These are phyloP conservation scores for Tyto alba DNA, from an alignment of 2,113 vertebrate species.

Conservation along the genomic window DNA sequence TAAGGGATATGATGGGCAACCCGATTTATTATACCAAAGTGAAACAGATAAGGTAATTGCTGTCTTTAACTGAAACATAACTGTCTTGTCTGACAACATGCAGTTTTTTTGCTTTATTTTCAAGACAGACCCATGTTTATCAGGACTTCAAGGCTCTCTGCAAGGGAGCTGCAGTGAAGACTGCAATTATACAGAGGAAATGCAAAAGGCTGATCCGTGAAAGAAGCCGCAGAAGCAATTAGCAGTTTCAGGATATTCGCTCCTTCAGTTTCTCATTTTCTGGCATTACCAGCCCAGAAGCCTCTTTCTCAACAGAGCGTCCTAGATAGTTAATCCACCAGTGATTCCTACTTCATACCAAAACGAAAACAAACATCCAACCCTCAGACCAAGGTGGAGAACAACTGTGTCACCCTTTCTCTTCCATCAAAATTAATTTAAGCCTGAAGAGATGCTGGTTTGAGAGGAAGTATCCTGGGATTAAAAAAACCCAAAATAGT, in stretches of 20 bases:
- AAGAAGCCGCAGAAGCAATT: neutral
- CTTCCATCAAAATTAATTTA: neutral
- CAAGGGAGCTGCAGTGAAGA: neutral
- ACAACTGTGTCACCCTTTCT: neutral
- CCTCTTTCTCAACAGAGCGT: neutral
- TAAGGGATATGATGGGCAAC: neutral
- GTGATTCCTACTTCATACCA: neutral
- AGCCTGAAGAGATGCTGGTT: neutral
- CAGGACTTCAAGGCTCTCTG: neutral
- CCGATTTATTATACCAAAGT: fast-evolving
- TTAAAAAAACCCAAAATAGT: neutral
- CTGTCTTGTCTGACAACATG: neutral
- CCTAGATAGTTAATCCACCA: slow-evolving; percentile 41
- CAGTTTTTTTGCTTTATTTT: neutral
- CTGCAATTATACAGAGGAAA: neutral
- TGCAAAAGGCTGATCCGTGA: fast-evolving
- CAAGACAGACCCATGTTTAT: neutral
- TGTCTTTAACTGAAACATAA: neutral
- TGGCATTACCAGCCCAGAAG: neutral
- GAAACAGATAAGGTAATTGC: neutral
- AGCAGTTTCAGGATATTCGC: neutral
- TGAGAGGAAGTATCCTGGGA: neutral
- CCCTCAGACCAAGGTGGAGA: neutral
- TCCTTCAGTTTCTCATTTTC: neutral
- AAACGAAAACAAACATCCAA: neutral